Evolutionary conservation across 2,888 invertebrate species (phyloP), one percentile per base, ranked within the genome.

Genomic region (Glyphotaelius pellucidus): DNA sequence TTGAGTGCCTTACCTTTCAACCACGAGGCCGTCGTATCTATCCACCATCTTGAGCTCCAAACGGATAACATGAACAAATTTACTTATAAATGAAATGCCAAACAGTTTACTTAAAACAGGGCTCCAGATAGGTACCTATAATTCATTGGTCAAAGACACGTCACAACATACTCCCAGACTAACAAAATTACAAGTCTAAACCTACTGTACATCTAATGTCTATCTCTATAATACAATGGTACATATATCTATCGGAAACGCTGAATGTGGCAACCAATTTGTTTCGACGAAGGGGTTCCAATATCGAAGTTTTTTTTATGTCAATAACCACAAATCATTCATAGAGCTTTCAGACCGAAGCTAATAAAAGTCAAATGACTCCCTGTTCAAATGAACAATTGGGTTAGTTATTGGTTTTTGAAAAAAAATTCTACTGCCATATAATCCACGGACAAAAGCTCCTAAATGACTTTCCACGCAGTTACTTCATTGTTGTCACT

Each of bases 281-380:
- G 67, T n/a, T 67, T 67, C 67, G n/a, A 25, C 25, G 25, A 67
- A 67, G 25, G 25, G 25, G 7, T 25, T n/a, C 67, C 67, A n/a
- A 67, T 67, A 67, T 67, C 25, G 67, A n/a, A 1, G 67, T 12
- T 25, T 67, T 67, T 67, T 67, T 67, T n/a, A 7, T 9, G n/a
- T 67, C 67, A 1, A 67, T 25, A 67, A 67, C 67, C 67, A 67
- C 67, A 67, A 67, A 67, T 67, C 67, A 67, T 67, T 67, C 67
- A n/a, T 67, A 67, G 67, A 67, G 67, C 67, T 67, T 67, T 67
- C 67, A 25, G 67, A n/a, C 67, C 32, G 25, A 83, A 83, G 35
- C 83, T 83, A 32, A 83, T 83, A 83, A 83, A 83, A 35, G 83
- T 38, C 83, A 11, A 83, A 83, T 83, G 83, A n/a, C 83, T 25